Conservation (phyloP, 2,888 invertebrate species). For the Parochlus steinenii region DNA sequence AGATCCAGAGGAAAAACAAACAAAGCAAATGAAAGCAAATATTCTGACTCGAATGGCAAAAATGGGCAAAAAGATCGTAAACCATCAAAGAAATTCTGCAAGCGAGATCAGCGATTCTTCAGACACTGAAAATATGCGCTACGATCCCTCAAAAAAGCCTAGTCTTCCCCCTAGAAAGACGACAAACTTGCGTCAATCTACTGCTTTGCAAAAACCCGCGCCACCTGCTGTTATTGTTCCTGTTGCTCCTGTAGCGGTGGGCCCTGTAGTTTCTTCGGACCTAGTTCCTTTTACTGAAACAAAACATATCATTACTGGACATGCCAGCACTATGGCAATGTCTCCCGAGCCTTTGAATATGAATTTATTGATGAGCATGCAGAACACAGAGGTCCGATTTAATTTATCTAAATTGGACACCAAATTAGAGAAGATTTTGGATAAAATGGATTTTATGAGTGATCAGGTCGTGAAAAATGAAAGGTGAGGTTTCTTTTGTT, state of each 20-base stretch:
- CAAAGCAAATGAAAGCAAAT: slow-evolving; percentile 22
- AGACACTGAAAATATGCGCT: slow-evolving; percentile 26
- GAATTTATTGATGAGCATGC: slow-evolving; percentile 25
- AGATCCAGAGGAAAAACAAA: slow-evolving; percentile 11
- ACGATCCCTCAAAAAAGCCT: slow-evolving; percentile 5
- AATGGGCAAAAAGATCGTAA: slow-evolving; percentile 36
- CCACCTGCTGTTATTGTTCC: too few species aligned
- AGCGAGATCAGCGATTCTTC: slow-evolving; percentile 31
- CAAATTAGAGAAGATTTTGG: slow-evolving; percentile 43
- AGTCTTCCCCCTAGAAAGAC: slow-evolving; percentile 3
- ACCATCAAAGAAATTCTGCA: slow-evolving; percentile 26
- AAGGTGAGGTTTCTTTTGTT: too few species aligned
- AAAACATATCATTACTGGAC: neutral
- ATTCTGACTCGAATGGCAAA: slow-evolving; percentile 39
- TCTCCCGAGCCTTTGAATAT: slow-evolving; percentile 5
- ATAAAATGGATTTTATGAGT: slow-evolving; percentile 29
- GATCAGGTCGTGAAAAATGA: neutral
- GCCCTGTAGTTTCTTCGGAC: too few species aligned
- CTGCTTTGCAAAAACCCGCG: slow-evolving; percentile 6
- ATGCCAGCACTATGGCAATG: slow-evolving; percentile 6
- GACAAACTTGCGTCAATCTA: neutral
- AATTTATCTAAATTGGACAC: slow-evolving; percentile 42
- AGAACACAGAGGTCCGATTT: slow-evolving; percentile 48
- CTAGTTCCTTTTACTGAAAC: too few species aligned
- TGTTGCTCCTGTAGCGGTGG: too few species aligned